These are phyloP conservation scores for Caenorhabditis sp. DNA, from an alignment of 2,888 invertebrate species.

Conservation along the genomic window DNA sequence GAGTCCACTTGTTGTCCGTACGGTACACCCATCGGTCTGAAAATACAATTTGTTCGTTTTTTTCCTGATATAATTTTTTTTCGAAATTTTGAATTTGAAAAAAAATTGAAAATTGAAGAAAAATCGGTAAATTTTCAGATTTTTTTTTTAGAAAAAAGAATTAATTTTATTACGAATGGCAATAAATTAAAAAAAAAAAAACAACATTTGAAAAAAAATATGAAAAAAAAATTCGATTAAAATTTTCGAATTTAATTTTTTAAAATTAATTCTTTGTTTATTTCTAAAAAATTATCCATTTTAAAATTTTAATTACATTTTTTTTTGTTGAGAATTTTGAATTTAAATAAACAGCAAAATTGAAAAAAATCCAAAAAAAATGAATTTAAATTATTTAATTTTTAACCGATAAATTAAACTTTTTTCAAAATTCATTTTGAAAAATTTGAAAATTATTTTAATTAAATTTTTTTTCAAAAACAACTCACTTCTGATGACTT, in stretches of 20 bases:
- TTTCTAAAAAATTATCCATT: too few species aligned
- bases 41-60: too few species aligned
- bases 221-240: neutral
- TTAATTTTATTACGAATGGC: too few species aligned
- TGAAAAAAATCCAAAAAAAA: too few species aligned
- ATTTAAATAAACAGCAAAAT: too few species aligned
- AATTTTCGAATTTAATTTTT: neutral
- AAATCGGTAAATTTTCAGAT: neutral
- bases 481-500: slow-evolving; percentile 81
- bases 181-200: too few species aligned
- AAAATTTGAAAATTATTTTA: neutral
- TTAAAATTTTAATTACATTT: too few species aligned
- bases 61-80: slow-evolving; percentile 7
- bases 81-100: neutral
- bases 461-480: slow-evolving; percentile 11
- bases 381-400: too few species aligned
- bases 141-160: neutral
- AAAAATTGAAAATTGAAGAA: neutral
- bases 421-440: neutral
- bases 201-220: neutral
- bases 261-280: neutral
- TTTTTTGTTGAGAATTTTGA: too few species aligned
- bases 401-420: neutral
- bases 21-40: slow-evolving; percentile 80
- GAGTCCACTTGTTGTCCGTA: slow-evolving; percentile 76